These are phyloP conservation scores for Tragelaphus strepsiceros DNA, from an alignment of 2,113 vertebrate genomes.

Conservation along the genomic window DNA sequence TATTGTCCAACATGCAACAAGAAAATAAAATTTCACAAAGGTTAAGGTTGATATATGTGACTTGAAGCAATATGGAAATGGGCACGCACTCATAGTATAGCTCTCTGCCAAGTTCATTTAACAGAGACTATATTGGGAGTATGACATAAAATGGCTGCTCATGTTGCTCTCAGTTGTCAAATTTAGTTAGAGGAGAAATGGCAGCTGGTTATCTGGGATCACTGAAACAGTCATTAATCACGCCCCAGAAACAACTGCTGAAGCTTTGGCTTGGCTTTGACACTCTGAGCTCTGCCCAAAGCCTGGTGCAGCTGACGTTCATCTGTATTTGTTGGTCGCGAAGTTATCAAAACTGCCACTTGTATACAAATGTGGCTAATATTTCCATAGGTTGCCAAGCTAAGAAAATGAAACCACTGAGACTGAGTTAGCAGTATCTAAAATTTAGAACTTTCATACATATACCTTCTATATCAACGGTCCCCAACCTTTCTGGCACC, in stretches of 20 bases:
- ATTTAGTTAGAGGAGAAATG: slow-evolving; percentile 22
- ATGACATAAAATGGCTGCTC: background rate
- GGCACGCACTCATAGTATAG: background rate
- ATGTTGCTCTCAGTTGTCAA: background rate
- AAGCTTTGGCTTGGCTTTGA: background rate
- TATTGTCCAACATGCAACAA: background rate
- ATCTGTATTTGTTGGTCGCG: background rate
- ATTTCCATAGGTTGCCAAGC: background rate
- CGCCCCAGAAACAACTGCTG: background rate
- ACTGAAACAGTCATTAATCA: background rate
- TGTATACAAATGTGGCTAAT: background rate
- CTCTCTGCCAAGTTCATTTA: background rate
- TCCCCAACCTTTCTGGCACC: background rate
- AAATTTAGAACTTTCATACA: background rate
- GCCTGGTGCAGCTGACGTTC: background rate
- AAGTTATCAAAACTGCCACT: background rate
- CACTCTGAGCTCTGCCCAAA: background rate
- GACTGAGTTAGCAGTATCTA: background rate
- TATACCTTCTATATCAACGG: background rate
- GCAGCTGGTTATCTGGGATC: background rate
- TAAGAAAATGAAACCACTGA: background rate
- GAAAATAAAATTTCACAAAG: background rate
- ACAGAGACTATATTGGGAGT: background rate
- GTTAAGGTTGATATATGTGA: background rate
- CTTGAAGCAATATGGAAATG: background rate